Percentiles rank a stretch among this genome's conserved stretches.
Conservation (phyloP, 2,113 vertebrate genomes). For the Hemicordylus capensis region DNA sequence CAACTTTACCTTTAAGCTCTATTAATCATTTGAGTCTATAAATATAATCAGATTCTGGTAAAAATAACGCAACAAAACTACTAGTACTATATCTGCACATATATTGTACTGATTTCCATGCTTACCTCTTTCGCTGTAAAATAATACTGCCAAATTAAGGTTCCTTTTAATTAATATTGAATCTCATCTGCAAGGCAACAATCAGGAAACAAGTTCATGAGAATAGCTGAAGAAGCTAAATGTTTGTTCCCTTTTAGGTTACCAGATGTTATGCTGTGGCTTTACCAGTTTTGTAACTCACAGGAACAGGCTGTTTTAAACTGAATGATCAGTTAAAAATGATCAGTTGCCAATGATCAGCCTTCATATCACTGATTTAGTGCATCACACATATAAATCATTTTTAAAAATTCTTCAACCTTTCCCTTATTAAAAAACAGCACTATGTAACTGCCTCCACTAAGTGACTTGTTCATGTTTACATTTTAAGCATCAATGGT, state of each 20-base stretch:
- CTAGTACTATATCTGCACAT: neutral
- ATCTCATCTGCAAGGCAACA: neutral
- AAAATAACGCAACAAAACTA: neutral
- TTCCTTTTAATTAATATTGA: neutral
- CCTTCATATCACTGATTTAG: neutral
- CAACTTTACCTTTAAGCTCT: too few species aligned
- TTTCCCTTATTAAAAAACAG: neutral
- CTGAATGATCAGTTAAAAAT: too few species aligned
- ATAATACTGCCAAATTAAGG: neutral
- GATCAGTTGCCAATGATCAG: neutral
- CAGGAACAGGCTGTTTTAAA: neutral
- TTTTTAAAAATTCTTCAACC: neutral
- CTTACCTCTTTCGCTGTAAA: neutral
- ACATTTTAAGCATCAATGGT: neutral
- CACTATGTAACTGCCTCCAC: neutral
- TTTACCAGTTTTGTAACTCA: neutral
- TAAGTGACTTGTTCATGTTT: neutral
- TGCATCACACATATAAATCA: neutral
- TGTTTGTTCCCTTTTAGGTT: neutral
- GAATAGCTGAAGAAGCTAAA: neutral
- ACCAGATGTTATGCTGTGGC: neutral
- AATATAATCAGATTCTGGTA: neutral
- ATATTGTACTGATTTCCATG: neutral
- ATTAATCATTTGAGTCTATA: neutral
- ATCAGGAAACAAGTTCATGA: neutral